Conservation (phyloP, 2,797 vertebrate genomes). For the Ctenopoma multispine region DNA sequence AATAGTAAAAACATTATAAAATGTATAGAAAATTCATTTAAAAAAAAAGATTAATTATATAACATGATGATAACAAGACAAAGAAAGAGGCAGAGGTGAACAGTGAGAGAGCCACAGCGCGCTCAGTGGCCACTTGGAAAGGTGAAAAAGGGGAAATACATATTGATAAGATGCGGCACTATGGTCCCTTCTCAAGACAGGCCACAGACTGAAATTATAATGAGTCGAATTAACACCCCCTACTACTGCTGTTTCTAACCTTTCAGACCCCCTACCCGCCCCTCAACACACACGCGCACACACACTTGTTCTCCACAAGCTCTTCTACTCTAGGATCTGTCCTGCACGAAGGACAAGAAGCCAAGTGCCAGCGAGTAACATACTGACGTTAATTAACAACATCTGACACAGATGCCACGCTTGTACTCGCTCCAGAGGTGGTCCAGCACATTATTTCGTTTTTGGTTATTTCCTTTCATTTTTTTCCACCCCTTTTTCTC, state of each 20-base stretch:
- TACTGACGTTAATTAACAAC: conserved; percentile 90
- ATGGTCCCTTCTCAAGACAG: conserved; percentile 76
- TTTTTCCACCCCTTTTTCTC: conserved; percentile 64
- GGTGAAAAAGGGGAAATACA: conserved; percentile 78
- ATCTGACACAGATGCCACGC: conserved; percentile 89
- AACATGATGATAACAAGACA: not conserved
- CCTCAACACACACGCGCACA: conserved; percentile 47
- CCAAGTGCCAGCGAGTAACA: conserved; percentile 85
- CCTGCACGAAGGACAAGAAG: conserved; percentile 83
- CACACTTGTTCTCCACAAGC: conserved; percentile 67
- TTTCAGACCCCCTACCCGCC: conserved; percentile 51
- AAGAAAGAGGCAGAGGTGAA: conserved; percentile 21
- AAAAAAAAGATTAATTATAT: too few species aligned
- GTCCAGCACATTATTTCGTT: conserved; percentile 88
- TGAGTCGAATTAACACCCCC: conserved; percentile 87
- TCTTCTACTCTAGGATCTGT: conserved; percentile 79
- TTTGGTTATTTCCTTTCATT: conserved; percentile 85
- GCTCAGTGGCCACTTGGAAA: conserved; percentile 65
- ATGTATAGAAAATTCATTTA: too few species aligned
- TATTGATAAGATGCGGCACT: conserved; percentile 83
- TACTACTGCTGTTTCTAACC: conserved; percentile 70
- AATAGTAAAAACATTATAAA: not conserved
- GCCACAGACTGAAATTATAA: conserved; percentile 87
- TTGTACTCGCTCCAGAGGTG: conserved; percentile 87
- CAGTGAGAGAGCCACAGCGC: conserved; percentile 24